Evolutionary conservation across 1,140 invertebrate genomes (phyloP).

Genomic region (Listronotus bonariensis): DNA sequence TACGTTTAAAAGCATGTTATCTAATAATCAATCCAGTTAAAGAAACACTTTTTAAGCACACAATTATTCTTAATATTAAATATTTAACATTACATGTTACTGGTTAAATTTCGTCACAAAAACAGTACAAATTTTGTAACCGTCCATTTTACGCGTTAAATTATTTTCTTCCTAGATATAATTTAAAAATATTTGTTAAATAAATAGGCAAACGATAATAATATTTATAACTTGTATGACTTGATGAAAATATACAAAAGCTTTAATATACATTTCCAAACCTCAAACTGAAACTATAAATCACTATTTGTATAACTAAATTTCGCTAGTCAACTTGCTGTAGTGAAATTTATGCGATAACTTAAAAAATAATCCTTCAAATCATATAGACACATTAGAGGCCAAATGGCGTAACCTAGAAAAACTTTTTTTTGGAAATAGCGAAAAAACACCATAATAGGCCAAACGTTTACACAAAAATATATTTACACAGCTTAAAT

Average conservation of each 20-base stretch:
- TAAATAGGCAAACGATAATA: background rate
- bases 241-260: no score
- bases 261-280: no score
- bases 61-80: conserved; percentile 27
- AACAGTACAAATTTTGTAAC: conserved; percentile 16
- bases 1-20: background rate
- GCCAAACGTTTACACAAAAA: no score
- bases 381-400: no score
- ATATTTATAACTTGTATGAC: background rate
- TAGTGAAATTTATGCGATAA: no score
- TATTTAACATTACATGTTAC: conserved; percentile 21
- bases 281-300: background rate
- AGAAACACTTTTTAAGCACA: conserved; percentile 28
- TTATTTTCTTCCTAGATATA: background rate
- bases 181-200: background rate
- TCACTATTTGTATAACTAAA: background rate
- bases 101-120: conserved; percentile 21
- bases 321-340: no score
- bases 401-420: no score
- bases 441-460: no score
- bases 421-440: no score
- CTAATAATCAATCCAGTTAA: conserved; percentile 8
- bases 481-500: no score
- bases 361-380: no score
- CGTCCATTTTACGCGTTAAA: background rate